Conservation (phyloP, 2,797 vertebrate genomes). For the Arnoldichthys spilopterus region DNA sequence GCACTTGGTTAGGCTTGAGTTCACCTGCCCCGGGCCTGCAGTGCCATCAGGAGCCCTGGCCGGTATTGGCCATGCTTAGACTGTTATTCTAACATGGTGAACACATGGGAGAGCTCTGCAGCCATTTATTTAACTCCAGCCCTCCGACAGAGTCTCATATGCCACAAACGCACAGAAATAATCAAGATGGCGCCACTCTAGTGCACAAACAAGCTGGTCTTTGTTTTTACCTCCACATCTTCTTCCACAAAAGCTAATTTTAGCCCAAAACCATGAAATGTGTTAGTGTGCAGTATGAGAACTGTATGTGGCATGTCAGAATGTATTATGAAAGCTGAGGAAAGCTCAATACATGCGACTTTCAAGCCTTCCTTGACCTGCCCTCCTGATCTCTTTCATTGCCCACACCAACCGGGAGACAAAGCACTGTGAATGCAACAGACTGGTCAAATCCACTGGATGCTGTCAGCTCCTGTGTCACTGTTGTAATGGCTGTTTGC, state of each 20-base stretch:
- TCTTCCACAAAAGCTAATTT: slow-evolving; percentile 19
- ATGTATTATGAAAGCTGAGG: slow-evolving; percentile 15
- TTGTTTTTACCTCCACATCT: slow-evolving; percentile 11
- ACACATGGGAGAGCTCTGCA: slow-evolving; percentile 89
- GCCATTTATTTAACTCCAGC: slow-evolving; percentile 89
- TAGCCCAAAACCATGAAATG: background rate
- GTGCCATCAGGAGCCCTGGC: slow-evolving; percentile 53
- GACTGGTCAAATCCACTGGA: slow-evolving; percentile 43
- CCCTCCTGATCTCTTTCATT: background rate
- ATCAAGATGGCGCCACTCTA: slow-evolving; percentile 14
- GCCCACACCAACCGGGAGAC: background rate
- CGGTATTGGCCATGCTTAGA: slow-evolving; percentile 62
- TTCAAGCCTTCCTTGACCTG: background rate
- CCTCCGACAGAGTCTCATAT: slow-evolving; percentile 78
- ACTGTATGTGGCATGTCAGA: slow-evolving; percentile 19
- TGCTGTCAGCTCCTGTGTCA: slow-evolving; percentile 37
- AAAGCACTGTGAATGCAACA: slow-evolving; percentile 14
- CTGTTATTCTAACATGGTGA: slow-evolving; percentile 97
- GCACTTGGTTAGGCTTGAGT: slow-evolving; percentile 75
- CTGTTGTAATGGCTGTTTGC: slow-evolving; percentile 52
- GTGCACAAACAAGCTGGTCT: slow-evolving; percentile 16
- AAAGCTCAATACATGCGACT: slow-evolving; percentile 6
- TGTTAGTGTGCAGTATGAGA: background rate
- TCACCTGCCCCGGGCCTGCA: slow-evolving; percentile 55
- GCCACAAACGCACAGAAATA: slow-evolving; percentile 65